Conservation (phyloP, 23 tunicate species). For the Ascidia mentula region DNA sequence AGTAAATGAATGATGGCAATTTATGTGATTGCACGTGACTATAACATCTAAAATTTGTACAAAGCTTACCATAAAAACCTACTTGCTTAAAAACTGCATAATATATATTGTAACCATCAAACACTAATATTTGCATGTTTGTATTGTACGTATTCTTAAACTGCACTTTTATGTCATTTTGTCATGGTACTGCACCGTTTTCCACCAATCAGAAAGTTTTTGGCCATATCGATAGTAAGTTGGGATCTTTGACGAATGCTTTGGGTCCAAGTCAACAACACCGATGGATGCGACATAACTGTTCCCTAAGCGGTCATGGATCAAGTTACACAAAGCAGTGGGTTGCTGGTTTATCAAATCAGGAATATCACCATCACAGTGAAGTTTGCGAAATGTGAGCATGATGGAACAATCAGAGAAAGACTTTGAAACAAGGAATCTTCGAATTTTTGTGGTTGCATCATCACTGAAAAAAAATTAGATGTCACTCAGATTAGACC, state of each 20-base stretch:
- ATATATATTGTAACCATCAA: no score
- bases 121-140: no score
- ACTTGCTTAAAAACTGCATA: no score
- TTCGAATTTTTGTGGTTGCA: constrained; percentile 31
- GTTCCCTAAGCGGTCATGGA: constrained; percentile 19
- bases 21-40: no score
- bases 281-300: constrained; percentile 44
- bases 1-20: no score
- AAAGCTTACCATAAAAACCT: no score
- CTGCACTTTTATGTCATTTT: neutral
- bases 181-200: neutral
- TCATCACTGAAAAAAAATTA: constrained; percentile 22
- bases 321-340: constrained; percentile 15
- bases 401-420: constrained; percentile 83
- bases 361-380: neutral
- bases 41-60: no score
- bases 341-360: neutral
- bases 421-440: constrained; percentile 64
- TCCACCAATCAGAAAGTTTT: constrained; percentile 44
- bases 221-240: constrained; percentile 22
- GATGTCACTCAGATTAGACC: no score
- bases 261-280: constrained; percentile 84
- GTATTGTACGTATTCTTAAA: no score
- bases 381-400: constrained; percentile 37
- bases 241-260: constrained; percentile 47